Evolutionary conservation across 2,113 vertebrate genomes (phyloP), one percentile per base, ranked within the genome.

Genomic region (Malurus elegans): DNA sequence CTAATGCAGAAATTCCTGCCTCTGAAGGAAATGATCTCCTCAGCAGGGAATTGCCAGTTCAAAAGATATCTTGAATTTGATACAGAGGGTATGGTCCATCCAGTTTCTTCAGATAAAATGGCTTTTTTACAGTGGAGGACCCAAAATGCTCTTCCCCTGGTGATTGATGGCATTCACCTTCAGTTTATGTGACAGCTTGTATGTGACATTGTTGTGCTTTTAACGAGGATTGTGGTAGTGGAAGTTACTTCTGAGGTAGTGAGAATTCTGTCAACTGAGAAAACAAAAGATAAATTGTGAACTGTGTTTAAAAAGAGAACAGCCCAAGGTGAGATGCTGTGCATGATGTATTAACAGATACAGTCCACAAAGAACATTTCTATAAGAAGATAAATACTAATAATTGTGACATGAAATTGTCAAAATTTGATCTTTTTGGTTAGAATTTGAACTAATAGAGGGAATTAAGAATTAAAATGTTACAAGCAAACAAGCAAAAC

Each of bases 41-140:
- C 94, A 95, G 94, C 94, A 95, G 95, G 94, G 95, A 96, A 90
- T 94, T 97, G 72, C 93, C 96, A 96, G 85, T 95, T 67, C 93
- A 96, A 97, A 96, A 96, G 93, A 91, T 96, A 94, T 96, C 96
- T 96, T 97, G 94, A 95, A 95, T 95, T 97, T 97, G 92, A 94
- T 94, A 90, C 88, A 74, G 93, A 96, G 95, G 94, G 96, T 95
- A 94, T 91, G 94, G 94, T 96, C 95, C 81, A 1, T 94, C 95
- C 92, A 97, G 84, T 94, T 96, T 97, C 94, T 97, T 97, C 93
- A 95, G 95, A 92, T 85, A 87, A 95, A 90, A 86, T 90, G 87
- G 18, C 70, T 93, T 94, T 73, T 90, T 95, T 84, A 58, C 88
- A 93, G 96, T 96, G 95, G 96, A 94, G 95, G 96, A 94, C 96